A percentile compares a stretch with the other conserved stretches of the same genome.
phyloP scores from a whole-genome alignment of 2,797 vertebrate species.

The Serranus cabrilla region DNA sequence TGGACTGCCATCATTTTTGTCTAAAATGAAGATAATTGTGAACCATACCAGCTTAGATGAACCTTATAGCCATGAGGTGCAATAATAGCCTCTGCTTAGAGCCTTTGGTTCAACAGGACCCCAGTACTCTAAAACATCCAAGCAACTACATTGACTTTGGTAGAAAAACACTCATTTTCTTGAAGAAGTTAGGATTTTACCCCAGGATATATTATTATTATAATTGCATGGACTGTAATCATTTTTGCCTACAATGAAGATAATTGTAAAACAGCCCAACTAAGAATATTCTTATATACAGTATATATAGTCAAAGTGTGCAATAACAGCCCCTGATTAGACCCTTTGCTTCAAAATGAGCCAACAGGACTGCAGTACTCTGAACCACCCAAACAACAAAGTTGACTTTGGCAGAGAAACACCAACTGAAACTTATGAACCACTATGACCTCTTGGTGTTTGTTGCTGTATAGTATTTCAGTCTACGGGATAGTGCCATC shows the following conservation, averaged over 20 bases:
- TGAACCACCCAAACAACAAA: background rate
- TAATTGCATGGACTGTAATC: background rate
- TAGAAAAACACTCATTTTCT: background rate
- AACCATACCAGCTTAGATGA: background rate
- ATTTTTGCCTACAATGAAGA: background rate
- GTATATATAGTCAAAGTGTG: background rate
- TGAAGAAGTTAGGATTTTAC: background rate
- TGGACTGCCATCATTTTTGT: background rate
- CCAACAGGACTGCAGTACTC: background rate
- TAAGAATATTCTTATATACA: background rate
- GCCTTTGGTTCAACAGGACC: background rate
- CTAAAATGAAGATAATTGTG: background rate
- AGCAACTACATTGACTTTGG: background rate
- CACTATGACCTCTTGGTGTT: background rate
- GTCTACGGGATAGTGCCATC: background rate
- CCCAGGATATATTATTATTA: background rate
- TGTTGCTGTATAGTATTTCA: background rate
- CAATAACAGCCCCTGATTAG: background rate
- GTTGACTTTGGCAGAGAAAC: background rate
- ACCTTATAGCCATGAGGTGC: background rate
- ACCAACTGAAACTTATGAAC: background rate
- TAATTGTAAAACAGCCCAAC: background rate
- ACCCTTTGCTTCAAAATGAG: background rate
- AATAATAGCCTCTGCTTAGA: background rate
- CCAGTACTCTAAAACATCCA: background rate